Percentiles rank a stretch among this genome's conserved stretches.
phyloP scores from a whole-genome alignment of 2,888 invertebrate species.

The Xestia sexstrigata region DNA sequence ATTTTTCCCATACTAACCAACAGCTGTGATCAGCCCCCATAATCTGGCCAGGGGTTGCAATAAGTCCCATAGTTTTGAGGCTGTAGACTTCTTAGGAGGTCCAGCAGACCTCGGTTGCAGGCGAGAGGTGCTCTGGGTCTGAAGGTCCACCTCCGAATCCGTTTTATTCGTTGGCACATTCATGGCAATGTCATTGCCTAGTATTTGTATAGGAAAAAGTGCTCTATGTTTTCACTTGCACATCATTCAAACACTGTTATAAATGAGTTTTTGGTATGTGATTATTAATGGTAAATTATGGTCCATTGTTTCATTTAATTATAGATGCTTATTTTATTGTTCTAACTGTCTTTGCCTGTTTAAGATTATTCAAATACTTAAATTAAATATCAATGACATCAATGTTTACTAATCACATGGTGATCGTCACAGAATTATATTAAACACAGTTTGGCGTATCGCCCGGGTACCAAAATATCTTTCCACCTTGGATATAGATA shows the following conservation, averaged over 20 bases:
- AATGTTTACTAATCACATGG: slow-evolving; percentile 74
- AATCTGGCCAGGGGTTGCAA: slow-evolving; percentile 86
- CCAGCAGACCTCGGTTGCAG: slow-evolving; percentile 70
- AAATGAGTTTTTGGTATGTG: neutral
- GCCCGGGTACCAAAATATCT: slow-evolving; percentile 86
- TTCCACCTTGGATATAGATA: slow-evolving; percentile 79
- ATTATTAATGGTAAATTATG: neutral
- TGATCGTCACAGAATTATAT: slow-evolving; percentile 65
- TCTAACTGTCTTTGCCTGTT: neutral
- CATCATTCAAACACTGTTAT: slow-evolving; percentile 18
- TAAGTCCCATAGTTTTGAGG: slow-evolving; percentile 84
- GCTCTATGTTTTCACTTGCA: slow-evolving; percentile 42
- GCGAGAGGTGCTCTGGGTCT: slow-evolving; percentile 71
- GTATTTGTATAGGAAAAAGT: slow-evolving; percentile 38
- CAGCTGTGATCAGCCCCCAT: slow-evolving; percentile 86
- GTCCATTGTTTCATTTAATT: slow-evolving; percentile 9
- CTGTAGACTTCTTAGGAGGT: slow-evolving; percentile 80
- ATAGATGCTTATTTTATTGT: neutral
- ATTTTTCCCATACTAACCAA: slow-evolving; percentile 77
- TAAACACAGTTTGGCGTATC: slow-evolving; percentile 79
- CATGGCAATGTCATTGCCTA: slow-evolving; percentile 60
- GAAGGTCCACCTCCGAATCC: slow-evolving; percentile 72
- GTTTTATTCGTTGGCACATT: slow-evolving; percentile 77
- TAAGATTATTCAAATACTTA: slow-evolving; percentile 7
- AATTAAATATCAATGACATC: slow-evolving; percentile 42